These are phyloP conservation scores for Laspeyria flexula DNA, from an alignment of 2,888 invertebrate genomes.

Conservation along the genomic window DNA sequence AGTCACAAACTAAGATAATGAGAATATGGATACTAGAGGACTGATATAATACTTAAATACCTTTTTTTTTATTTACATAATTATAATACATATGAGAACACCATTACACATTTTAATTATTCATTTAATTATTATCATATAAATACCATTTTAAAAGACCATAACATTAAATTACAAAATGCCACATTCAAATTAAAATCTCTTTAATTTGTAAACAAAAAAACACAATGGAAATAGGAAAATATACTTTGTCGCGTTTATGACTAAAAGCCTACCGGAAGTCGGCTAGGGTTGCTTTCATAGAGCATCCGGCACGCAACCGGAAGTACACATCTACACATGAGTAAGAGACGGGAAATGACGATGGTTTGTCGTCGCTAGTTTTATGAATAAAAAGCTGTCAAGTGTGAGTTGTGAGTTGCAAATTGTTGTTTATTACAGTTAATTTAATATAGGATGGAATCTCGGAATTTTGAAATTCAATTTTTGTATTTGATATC, in stretches of 20 bases:
- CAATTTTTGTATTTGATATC: too few species aligned
- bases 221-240: slow-evolving; percentile 21
- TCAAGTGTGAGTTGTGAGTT: slow-evolving; percentile 14
- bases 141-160: too few species aligned
- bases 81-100: too few species aligned
- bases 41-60: too few species aligned
- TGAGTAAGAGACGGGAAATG: slow-evolving; percentile 43
- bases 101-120: too few species aligned
- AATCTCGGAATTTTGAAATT: too few species aligned
- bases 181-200: background rate
- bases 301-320: slow-evolving; percentile 46
- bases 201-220: slow-evolving; percentile 12
- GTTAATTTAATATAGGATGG: too few species aligned
- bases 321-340: slow-evolving; percentile 47
- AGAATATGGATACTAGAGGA: too few species aligned
- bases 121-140: too few species aligned
- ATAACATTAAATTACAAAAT: background rate
- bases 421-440: background rate
- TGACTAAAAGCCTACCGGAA: slow-evolving; percentile 52
- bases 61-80: too few species aligned
- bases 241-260: slow-evolving; percentile 35
- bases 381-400: slow-evolving; percentile 36
- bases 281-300: slow-evolving; percentile 53
- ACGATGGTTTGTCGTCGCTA: slow-evolving; percentile 41
- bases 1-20: too few species aligned